Conservation (phyloP, 2,113 vertebrate genomes). For the Meriones unguiculatus region DNA sequence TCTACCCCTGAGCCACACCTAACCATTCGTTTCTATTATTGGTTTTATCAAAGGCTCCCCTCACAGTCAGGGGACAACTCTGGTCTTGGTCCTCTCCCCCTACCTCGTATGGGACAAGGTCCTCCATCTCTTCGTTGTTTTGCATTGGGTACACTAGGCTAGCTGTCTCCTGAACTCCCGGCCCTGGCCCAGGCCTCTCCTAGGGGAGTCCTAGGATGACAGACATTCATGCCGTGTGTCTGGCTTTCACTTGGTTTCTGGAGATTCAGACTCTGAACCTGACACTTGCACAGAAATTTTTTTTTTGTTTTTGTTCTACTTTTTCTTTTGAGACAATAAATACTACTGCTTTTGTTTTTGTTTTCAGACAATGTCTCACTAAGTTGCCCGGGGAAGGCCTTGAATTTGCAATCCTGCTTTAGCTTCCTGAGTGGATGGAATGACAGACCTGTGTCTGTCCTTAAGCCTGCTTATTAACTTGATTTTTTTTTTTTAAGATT, state of each 20-base stretch:
- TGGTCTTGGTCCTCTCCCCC: neutral
- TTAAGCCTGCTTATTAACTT: neutral
- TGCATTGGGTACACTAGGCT: neutral
- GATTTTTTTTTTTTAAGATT: neutral
- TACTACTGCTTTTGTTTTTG: neutral
- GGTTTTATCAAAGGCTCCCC: neutral
- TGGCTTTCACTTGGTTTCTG: neutral
- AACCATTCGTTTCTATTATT: neutral
- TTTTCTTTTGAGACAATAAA: neutral
- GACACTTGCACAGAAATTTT: neutral
- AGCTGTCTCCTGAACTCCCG: neutral
- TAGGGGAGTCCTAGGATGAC: neutral
- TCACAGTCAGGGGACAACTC: neutral
- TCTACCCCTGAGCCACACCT: neutral
- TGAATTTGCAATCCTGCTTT: neutral
- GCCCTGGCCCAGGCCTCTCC: neutral
- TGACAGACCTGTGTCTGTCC: neutral
- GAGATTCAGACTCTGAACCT: neutral
- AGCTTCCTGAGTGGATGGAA: neutral
- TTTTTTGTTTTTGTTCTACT: neutral
- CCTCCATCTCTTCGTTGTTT: neutral
- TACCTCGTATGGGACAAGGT: neutral
- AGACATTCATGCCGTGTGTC: neutral
- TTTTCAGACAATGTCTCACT: neutral
- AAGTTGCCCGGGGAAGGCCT: no score